phyloP scores from a whole-genome alignment of 2,888 invertebrate species.

The Cremastinae sp. region DNA sequence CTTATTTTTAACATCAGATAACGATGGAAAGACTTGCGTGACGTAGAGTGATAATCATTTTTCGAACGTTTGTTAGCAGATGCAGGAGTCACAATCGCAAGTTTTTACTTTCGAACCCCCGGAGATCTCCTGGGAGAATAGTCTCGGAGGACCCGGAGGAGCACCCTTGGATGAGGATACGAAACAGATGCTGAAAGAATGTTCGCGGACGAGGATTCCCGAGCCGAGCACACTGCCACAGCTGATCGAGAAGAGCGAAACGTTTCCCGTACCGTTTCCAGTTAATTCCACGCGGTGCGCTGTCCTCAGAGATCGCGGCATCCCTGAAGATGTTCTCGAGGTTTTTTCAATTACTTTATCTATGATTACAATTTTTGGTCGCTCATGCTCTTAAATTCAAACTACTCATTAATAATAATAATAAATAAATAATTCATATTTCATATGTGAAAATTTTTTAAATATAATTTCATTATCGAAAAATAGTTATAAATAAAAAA shows the following conservation, averaged over 20 bases:
- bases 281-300: conserved; percentile 75
- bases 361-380: not conserved
- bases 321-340: conserved; percentile 71
- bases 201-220: conserved; percentile 70
- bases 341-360: conserved; percentile 50
- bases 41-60: not conserved
- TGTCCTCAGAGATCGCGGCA: conserved; percentile 70
- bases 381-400: not conserved
- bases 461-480: too few relatives aligned
- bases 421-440: too few relatives aligned
- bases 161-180: conserved; percentile 76
- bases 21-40: not conserved
- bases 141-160: conserved; percentile 74
- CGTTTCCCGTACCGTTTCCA: conserved; percentile 79
- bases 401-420: too few relatives aligned
- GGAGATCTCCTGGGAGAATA: conserved; percentile 77
- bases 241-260: conserved; percentile 76
- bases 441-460: too few relatives aligned
- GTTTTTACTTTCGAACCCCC: conserved; percentile 71
- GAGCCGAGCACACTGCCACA: conserved; percentile 70
- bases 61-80: conserved; percentile 31
- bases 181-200: conserved; percentile 71
- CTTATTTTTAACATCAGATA: too few relatives aligned
- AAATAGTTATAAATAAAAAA: too few relatives aligned
- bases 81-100: conserved; percentile 56